Evolutionary conservation across 2,113 vertebrate species (phyloP), one percentile per base, ranked within the genome.

Genomic region (Mus pahari): DNA sequence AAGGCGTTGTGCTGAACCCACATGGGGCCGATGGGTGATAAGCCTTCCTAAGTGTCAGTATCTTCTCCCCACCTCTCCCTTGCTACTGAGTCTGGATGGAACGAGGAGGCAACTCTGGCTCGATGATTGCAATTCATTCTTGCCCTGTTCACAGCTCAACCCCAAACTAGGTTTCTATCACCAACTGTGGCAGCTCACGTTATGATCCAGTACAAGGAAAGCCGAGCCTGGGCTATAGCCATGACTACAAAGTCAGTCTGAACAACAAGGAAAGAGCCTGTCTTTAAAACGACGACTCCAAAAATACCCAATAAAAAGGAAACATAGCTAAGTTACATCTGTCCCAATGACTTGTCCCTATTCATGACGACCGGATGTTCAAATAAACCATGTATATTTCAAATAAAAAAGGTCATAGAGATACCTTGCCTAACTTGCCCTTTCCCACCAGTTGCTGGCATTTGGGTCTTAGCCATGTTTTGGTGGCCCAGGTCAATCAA

Each of bases 361-460:
- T 20, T 55, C 68, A 6, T 2, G 26, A 50, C 28, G 48, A 50
- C 3, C 24, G 16, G 71, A 42, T 19, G 10, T 62, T 66, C 68
- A 33, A 55, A 55, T 50, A 53, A 48, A 48, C 8, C 10, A 79
- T 1, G 7, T 6, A 13, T 33, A n/a, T 22, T 42, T 1, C 45
- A 42, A 11, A 16, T 87, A 7, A 75, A n/a, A 79, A 33, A 42
- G 19, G 6, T n/a, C 9, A 5, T 1, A 10, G 0, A 5, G 0
- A 5, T 10, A 13, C 2, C 0, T 7, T 9, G 53, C 36, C n/a
- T 33, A 11, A 3, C 22, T n/a, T 9, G 66, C 73, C 33, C 3
- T 28, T 71, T n/a, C 36, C 13, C 8, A 10, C 0, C 11, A 16
- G 48, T 36, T 75, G 11, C 9, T 62, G 10, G 17, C 12, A 33